Percentiles rank a stretch among this genome's conserved stretches.
These are phyloP conservation scores for Hylyphantes graminicola DNA, from an alignment of 1,140 invertebrate species.

Conservation along the genomic window DNA sequence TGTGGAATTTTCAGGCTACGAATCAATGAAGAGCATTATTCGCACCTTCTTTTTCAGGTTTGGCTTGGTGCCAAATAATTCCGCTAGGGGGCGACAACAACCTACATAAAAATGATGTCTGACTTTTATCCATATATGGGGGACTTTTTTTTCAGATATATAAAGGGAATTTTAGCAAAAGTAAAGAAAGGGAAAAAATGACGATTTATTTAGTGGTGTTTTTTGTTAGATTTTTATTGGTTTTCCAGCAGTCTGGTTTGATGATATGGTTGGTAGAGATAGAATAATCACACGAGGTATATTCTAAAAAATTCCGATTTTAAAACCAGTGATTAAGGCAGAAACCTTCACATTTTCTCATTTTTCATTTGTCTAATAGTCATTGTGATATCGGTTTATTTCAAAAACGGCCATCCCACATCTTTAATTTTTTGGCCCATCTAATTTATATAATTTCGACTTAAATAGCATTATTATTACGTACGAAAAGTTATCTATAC, in stretches of 20 bases:
- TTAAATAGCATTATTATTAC: too few species aligned
- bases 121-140: constrained; percentile 37
- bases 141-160: constrained; percentile 34
- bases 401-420: too few species aligned
- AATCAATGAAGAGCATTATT: constrained; percentile 55
- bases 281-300: constrained; percentile 7
- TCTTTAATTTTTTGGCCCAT: too few species aligned
- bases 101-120: constrained; percentile 49
- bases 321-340: constrained; percentile 18
- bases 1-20: constrained; percentile 21
- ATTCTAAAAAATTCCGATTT: constrained; percentile 5
- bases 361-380: background rate
- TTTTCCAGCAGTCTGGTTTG: constrained; percentile 18
- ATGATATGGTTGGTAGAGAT: constrained; percentile 11
- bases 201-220: constrained; percentile 22
- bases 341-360: background rate
- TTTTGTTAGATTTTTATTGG: background rate
- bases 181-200: constrained; percentile 15
- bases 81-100: constrained; percentile 35
- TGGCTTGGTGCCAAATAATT: constrained; percentile 51
- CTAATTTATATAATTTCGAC: too few species aligned
- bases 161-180: constrained; percentile 43
- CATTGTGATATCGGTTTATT: too few species aligned
- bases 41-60: constrained; percentile 54
- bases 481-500: too few species aligned